Evolutionary conservation across 2,113 vertebrate genomes (phyloP), one percentile per base, ranked within the genome.

Genomic region (Siniperca knerii): DNA sequence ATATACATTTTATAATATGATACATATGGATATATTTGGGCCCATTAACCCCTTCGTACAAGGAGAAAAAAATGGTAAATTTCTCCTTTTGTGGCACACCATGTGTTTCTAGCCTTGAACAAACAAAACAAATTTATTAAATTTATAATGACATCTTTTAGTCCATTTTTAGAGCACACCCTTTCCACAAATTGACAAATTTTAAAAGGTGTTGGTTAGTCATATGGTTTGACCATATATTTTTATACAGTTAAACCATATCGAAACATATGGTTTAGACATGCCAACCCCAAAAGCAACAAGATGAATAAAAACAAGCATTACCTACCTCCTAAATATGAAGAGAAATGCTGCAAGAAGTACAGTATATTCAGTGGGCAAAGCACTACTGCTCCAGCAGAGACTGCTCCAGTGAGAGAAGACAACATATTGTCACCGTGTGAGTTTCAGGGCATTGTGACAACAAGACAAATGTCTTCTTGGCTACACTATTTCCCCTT

Each of bases 321-420:
- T 54, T 52, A 12, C 20, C 35, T 52, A 12, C 20, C 35, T 46
- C 25, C 52, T 52, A 16, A 68, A 61, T 42, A 58, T 58, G 16
- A 50, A 33, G 29, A 60, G 4, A 37, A 62, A 64, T 44, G 40
- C 65, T 48, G 9, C 33, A 29, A 48, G 33, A 50, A 11, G 21
- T 44, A 21, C 15, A 40, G 33, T 48, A 7, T 50, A 65, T 70
- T 75, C 33, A 33, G 18, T 40, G 6, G 9, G 4, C 52, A 48
- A 4, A 46, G 44, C 10, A 0, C 12, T 8, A 3, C 50, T 61
- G 44, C 55, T 61, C 21, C 18, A 77, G 33, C 44, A 46, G 52
- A 67, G 35, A 70, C 25, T 25, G 37, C 64, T 42, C 57, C 25
- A 62, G 25, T 64, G 55, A 77, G 44, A 48, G 64, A 20, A 67